Evolutionary conservation across 2,113 vertebrate genomes (phyloP), one percentile per base, ranked within the genome.

Genomic region (Odocoileus virginianus): DNA sequence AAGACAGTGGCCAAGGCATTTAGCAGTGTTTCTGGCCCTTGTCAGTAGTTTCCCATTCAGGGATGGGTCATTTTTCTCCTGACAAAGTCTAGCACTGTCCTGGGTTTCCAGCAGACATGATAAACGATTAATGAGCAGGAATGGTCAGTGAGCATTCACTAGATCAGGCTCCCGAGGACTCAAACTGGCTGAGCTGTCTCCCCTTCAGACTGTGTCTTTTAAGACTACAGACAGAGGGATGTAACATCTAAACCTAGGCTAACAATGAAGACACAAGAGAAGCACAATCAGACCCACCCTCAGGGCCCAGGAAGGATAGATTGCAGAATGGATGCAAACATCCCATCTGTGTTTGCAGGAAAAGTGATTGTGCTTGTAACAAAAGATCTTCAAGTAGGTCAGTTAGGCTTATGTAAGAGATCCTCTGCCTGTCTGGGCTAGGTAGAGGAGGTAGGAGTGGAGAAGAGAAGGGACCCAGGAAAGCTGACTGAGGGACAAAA

Each of bases 371-470:
- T 84, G 27, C 43, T 96, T 96, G 2, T 94, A 94, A 84, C 79
- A 78, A 96, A 91, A 96, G 76, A 85, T 91, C 25, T 92, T 97
- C 76, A 98, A 97, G 82, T 96, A 97, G 90, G 90, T 97, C 90
- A 97, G 28, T 19, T 61, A 89, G 50, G 50, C 40, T 94, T 97
- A 96, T 79, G 4, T 96, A 97, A 98, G 33, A 82, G 16, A 97
- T 58, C 2, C 14, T 91, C 86, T 96, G 40, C 52, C 50, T 74
- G 45, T 91, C 83, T 98, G 45, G 30, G 52, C 55, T 96, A 95
- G 40, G 76, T 78, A 71, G 28, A 96, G 28, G 50, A 82, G 54
- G 61, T 89, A 40, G 28, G 11, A n/a, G 64, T 47, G 3, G 45
- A 82, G 78, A 93, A 94, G 15, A 45, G 33, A 91, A 64, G 43